Evolutionary conservation across 2,113 vertebrate species (phyloP).

Genomic region (Thalassoma bifasciatum): DNA sequence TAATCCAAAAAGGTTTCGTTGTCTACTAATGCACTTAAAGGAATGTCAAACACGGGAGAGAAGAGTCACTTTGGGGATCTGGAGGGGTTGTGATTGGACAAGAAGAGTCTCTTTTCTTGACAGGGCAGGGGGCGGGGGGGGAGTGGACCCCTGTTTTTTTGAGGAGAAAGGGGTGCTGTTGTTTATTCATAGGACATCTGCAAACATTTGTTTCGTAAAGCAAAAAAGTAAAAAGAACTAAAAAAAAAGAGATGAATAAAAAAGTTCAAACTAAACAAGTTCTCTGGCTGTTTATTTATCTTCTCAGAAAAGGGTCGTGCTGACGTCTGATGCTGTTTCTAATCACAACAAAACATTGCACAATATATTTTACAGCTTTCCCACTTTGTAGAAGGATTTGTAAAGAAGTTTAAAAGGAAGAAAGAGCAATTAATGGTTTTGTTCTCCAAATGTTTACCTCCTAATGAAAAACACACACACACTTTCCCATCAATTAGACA

Average conservation of each 20-base stretch:
- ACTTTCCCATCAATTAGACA: too few relatives aligned
- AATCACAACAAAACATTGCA: too few relatives aligned
- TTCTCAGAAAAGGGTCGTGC: not conserved
- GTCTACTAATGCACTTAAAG: conserved; percentile 85
- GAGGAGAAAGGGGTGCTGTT: conserved; percentile 74
- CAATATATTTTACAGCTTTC: too few relatives aligned
- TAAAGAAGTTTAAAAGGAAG: too few relatives aligned
- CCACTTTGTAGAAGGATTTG: too few relatives aligned
- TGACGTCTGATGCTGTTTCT: too few relatives aligned
- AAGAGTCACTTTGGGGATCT: conserved; percentile 74
- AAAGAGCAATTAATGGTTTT: too few relatives aligned
- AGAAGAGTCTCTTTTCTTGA: conserved; percentile 74
- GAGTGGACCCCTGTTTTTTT: conserved; percentile 48
- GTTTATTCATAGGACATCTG: conserved; percentile 86
- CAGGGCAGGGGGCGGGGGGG: conserved; percentile 54
- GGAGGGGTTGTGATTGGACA: conserved; percentile 73
- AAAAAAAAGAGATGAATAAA: conserved; percentile 75
- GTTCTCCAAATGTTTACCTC: too few relatives aligned
- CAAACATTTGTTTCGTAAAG: conserved; percentile 86
- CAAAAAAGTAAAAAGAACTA: conserved; percentile 78
- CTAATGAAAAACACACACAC: too few relatives aligned
- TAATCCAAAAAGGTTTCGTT: conserved; percentile 72
- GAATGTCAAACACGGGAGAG: conserved; percentile 76
- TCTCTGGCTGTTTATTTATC: conserved; percentile 40
- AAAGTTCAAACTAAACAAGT: conserved; percentile 71